Conservation (phyloP, 1,140 invertebrate genomes). For the Paracyclopina nana region DNA sequence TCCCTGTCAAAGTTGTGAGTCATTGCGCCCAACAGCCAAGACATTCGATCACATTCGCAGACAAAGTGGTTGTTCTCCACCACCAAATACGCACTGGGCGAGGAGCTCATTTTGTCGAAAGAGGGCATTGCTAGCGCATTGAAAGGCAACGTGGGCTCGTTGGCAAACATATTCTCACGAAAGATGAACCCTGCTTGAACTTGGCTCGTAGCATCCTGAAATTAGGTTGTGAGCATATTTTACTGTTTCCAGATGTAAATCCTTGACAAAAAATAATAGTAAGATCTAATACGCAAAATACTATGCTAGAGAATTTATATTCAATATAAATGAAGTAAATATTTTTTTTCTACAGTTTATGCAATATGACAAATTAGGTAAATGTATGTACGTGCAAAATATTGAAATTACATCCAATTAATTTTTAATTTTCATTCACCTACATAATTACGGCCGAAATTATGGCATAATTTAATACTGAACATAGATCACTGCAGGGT, state of each 20-base stretch:
- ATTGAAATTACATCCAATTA: too few species aligned
- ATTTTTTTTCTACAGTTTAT: too few species aligned
- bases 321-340: too few species aligned
- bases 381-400: too few species aligned
- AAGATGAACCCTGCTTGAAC: not conserved
- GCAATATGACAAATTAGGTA: too few species aligned
- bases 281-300: too few species aligned
- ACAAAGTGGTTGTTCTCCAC: not conserved
- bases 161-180: not conserved
- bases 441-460: too few species aligned
- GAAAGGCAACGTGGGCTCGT: not conserved
- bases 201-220: not conserved
- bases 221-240: not conserved
- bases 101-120: not conserved
- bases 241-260: not conserved
- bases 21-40: not conserved
- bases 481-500: too few species aligned
- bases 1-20: conserved; percentile 2
- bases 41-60: not conserved
- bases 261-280: not conserved
- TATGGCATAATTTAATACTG: too few species aligned
- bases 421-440: too few species aligned
- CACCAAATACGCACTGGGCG: not conserved
- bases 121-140: not conserved
- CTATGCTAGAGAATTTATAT: too few species aligned